Evolutionary conservation across 2,113 vertebrate genomes (phyloP).

Genomic region (Aix galericulata): DNA sequence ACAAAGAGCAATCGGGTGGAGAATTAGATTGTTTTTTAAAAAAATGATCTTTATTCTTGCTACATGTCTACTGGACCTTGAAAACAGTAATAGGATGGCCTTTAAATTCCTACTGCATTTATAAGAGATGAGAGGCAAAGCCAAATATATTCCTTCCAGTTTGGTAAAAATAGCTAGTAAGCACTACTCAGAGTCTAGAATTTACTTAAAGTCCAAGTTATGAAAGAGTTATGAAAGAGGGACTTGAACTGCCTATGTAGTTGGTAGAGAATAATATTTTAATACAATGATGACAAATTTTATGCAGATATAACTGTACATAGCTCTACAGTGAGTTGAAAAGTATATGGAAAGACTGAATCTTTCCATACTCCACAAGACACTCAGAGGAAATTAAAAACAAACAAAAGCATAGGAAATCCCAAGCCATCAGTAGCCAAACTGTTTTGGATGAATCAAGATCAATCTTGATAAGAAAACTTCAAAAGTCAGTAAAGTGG

Average conservation of each 20-base stretch:
- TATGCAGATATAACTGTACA: neutral
- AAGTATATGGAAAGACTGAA: neutral
- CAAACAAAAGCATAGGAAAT: neutral
- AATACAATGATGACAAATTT: neutral
- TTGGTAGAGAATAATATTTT: neutral
- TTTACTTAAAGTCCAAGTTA: neutral
- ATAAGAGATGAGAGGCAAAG: slow-evolving; percentile 20
- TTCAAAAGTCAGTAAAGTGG: neutral
- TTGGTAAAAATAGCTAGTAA: neutral
- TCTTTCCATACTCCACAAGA: neutral
- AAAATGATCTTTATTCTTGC: slow-evolving; percentile 19
- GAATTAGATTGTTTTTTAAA: slow-evolving; percentile 44
- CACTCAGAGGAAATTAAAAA: neutral
- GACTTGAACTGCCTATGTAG: neutral
- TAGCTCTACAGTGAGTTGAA: neutral
- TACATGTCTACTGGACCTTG: slow-evolving; percentile 41
- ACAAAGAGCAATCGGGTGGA: slow-evolving; percentile 47
- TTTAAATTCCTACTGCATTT: slow-evolving; percentile 36
- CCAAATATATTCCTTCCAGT: slow-evolving; percentile 6
- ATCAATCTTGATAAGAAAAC: neutral
- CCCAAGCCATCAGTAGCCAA: neutral
- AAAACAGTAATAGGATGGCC: slow-evolving; percentile 47
- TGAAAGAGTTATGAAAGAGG: neutral
- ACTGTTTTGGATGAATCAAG: neutral
- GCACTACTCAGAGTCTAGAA: neutral